Base-by-base conservation (phyloP, 2,113 vertebrate species). In the Vidua chalybeata region DNA sequence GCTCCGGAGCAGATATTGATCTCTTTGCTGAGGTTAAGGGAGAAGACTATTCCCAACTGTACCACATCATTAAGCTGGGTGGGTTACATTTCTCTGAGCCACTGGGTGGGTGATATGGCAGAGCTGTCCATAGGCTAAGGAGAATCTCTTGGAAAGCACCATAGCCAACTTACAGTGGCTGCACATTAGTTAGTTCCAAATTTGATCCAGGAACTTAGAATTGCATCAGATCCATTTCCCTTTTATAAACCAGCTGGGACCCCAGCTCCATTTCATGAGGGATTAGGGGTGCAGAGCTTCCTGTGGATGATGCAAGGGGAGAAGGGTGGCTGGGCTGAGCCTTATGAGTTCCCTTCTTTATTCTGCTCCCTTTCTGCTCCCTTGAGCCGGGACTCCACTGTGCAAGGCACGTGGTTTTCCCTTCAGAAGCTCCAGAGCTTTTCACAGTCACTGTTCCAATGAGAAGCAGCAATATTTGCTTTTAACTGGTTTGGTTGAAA, bases 21-120 rank as follows among this genome's bases (percentile, higher is more conserved):
- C n/a, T 89, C 45, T 78, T 59, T 79, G 81, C 62, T 73, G 54
- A 83, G 51, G 41, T 66, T 52, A 69, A 37, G 46, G 76, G 43
- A 64, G n/a, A 39, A 87, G 39, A 31, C 31, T 61, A 4, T n/a
- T 90, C 43, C 68, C 61, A 45, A 0, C 19, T 3, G 2, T 45
- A 64, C 22, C 3, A 2, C 16, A 7, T 27, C 0, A 0, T 74
- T 69, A 67, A 63, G 33, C 26, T 66, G 79, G 17, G 45, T 43
- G 35, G 48, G 20, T 87, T 43, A 45, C 30, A 7, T 59, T 67
- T 74, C 75, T 62, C 12, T 43, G 11, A 63, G 33, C 20, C 48
- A 27, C 20, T 19, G 62, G 12, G 7, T 20, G 46, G 23, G 27
- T 82, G 33, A 41, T 33, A 7, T 48, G 39, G 18, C 61, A 67